Conservation (phyloP, 2,797 vertebrate species). For the Hybognathus amarus region DNA sequence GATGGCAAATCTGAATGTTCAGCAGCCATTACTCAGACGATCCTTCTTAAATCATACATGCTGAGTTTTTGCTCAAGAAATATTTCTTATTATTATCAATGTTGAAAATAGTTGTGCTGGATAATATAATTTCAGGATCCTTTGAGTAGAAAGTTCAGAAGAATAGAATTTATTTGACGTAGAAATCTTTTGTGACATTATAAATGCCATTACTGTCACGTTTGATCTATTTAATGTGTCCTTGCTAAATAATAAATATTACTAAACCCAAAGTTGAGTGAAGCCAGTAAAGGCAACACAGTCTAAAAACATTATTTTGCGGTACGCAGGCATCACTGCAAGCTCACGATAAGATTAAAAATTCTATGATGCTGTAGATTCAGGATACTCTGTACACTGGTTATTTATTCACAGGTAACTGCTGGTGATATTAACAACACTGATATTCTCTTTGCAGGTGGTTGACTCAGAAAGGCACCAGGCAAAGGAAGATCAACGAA, state of each 20-base stretch:
- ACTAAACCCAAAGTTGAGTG: not conserved
- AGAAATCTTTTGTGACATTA: too few relatives aligned
- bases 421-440: not conserved
- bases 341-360: not conserved
- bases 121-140: not conserved
- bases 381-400: not conserved
- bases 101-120: not conserved
- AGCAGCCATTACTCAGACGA: not conserved
- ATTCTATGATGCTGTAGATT: not conserved
- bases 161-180: too few relatives aligned
- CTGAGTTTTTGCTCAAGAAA: not conserved
- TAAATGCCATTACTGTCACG: too few relatives aligned
- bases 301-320: not conserved
- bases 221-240: not conserved
- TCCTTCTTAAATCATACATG: not conserved
- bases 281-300: not conserved
- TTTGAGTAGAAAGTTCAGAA: too few relatives aligned
- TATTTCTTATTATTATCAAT: too few relatives aligned
- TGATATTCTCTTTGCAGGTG: slow-evolving; percentile 81
- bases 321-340: not conserved
- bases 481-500: slow-evolving; percentile 97
- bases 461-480: slow-evolving; percentile 97
- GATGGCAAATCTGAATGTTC: not conserved
- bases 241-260: not conserved
- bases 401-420: not conserved